Evolutionary conservation across 1,140 invertebrate genomes (phyloP), one percentile per base, ranked within the genome.

Genomic region (Solenopsis fugax): DNA sequence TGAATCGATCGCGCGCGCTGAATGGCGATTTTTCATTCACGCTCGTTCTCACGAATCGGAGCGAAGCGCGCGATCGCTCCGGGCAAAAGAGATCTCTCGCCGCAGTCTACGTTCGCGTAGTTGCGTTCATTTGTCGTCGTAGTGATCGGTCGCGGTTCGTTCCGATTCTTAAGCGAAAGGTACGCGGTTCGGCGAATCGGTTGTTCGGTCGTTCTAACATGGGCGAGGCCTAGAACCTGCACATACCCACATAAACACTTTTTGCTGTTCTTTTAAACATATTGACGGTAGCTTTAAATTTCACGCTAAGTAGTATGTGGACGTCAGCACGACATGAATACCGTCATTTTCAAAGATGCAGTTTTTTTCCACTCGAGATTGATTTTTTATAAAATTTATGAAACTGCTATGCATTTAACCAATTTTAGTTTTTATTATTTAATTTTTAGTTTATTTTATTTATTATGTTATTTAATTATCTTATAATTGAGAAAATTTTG

Each of bases 1-100:
- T n/a, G 58, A 86, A 48, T 45, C 67, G 89, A 50, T 80, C 56
- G 69, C 85, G 87, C 90, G 87, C 52, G 41, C n/a, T 64, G 91
- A 90, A 91, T 91, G 65, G 45, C 78, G 90, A 91, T 91, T 87
- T 88, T 91, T 90, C 91, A 89, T 89, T 91, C 81, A 76, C 90
- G 48, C 54, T 71, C 21, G 76, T 91, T 91, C 90, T 89, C 89
- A 91, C 90, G 87, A 88, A 86, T 76, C 86, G 41, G 41, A 58
- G 34, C 29, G 67, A 29, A 56, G 62, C 54, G 50, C 45, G 29
- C 65, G 73, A 58, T 67, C 21, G 56, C 75, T 65, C 24, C 21
- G 50, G 9, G 62, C 29, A 50, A 73, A 18, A 56, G n/a, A 37
- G 54, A 82, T 81, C 48, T 41, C 52, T 87, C n/a, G 71, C 13